These are phyloP conservation scores for Trochalopteron elliotii DNA, from an alignment of 2,113 vertebrate species.

Conservation along the genomic window DNA sequence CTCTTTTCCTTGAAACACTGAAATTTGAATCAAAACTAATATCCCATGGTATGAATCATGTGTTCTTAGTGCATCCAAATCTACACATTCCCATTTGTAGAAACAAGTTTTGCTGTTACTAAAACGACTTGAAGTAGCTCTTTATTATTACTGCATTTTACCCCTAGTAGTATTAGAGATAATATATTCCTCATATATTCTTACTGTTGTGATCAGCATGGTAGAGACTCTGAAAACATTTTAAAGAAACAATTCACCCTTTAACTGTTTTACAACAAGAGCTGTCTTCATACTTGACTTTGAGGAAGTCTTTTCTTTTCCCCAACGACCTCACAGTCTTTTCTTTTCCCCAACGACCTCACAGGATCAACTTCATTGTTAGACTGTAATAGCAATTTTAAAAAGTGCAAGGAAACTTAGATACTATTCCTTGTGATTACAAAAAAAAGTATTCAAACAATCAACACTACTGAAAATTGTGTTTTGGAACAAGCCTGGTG, in stretches of 20 bases:
- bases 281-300: neutral
- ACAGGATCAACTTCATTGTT: neutral
- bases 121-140: neutral
- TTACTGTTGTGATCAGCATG: neutral
- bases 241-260: neutral
- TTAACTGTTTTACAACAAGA: neutral
- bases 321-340: too few relatives aligned
- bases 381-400: neutral
- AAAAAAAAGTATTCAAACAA: neutral
- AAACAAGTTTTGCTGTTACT: neutral
- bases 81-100: neutral
- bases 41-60: neutral
- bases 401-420: neutral
- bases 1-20: neutral
- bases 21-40: neutral
- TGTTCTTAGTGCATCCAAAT: neutral
- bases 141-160: neutral
- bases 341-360: neutral
- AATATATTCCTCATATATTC: neutral
- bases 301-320: constrained; percentile 8
- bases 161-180: neutral
- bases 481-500: neutral
- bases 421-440: neutral
- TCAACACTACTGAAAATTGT: neutral
- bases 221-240: neutral